Percentiles rank a stretch among this genome's conserved stretches.
Evolutionary conservation across 2,113 vertebrate species (phyloP).

Genomic region (Brachypodius melanocephalos): DNA sequence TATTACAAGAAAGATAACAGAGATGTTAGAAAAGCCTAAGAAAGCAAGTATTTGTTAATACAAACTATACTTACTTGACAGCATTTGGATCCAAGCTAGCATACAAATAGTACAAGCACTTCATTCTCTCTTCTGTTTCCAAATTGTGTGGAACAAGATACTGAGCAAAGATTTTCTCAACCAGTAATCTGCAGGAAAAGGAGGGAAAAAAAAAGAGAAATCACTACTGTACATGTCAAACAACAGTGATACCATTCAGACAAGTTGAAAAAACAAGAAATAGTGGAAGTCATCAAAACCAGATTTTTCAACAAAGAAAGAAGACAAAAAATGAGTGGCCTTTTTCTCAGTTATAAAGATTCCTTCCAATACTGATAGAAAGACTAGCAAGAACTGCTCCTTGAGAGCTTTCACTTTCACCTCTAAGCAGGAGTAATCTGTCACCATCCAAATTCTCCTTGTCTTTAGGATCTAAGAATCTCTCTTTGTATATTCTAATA

Average conservation of each 20-base stretch:
- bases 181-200: constrained; percentile 82
- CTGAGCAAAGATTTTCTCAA: constrained; percentile 99
- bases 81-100: constrained; percentile 98
- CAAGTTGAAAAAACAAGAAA: background rate
- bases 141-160: constrained; percentile 98
- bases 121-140: constrained; percentile 99
- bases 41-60: background rate
- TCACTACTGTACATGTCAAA: background rate
- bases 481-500: background rate
- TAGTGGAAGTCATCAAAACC: background rate
- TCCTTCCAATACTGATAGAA: background rate
- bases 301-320: background rate
- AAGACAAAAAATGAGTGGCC: background rate
- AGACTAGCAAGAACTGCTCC: background rate
- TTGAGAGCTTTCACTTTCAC: background rate
- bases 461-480: background rate
- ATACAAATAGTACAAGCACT: constrained; percentile 98
- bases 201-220: background rate
- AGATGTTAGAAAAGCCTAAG: background rate
- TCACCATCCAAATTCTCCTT: background rate
- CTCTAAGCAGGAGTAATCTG: background rate
- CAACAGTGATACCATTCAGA: background rate
- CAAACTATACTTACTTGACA: constrained; percentile 88
- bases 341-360: background rate
- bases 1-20: background rate